Conservation (phyloP, 2,888 invertebrate genomes). For the Agrilus biguttatus region DNA sequence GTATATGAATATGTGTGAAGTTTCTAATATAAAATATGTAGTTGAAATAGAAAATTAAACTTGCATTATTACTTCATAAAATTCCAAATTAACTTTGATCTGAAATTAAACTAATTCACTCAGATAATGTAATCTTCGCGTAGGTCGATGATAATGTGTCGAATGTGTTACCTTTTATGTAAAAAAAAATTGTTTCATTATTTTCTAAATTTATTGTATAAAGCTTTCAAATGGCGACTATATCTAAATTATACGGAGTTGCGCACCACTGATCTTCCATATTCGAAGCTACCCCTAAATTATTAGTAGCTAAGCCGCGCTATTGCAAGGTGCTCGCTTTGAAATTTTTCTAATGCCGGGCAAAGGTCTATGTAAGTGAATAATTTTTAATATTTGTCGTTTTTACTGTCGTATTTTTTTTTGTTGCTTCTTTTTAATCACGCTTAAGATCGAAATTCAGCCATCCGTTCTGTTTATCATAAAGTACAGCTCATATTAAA, state of each 20-base stretch:
- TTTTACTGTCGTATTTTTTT: neutral
- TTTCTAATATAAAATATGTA: neutral
- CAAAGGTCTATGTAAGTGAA: slow-evolving; percentile 30
- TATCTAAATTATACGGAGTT: slow-evolving; percentile 31
- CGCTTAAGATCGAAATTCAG: no score
- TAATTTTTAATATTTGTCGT: slow-evolving; percentile 2
- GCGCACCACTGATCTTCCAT: slow-evolving; percentile 24
- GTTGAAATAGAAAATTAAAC: neutral
- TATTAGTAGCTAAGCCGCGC: slow-evolving; percentile 34
- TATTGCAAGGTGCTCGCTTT: slow-evolving; percentile 33
- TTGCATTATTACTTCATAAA: neutral
- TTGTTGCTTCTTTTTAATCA: no score
- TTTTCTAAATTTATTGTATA: no score
- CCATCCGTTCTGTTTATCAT: no score
- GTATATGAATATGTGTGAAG: neutral
- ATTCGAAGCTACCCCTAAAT: slow-evolving; percentile 29
- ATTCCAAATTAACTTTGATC: no score
- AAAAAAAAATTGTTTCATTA: no score
- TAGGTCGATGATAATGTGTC: slow-evolving; percentile 3
- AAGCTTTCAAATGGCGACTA: slow-evolving; percentile 25
- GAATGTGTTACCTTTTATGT: slow-evolving; percentile 4
- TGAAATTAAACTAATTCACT: neutral
- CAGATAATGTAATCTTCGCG: neutral
- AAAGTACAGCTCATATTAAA: no score
- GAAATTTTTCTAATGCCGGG: slow-evolving; percentile 31